Evolutionary conservation across 2,797 vertebrate species (phyloP), one percentile per base, ranked within the genome.

Genomic region (Catostomus latipinnis): DNA sequence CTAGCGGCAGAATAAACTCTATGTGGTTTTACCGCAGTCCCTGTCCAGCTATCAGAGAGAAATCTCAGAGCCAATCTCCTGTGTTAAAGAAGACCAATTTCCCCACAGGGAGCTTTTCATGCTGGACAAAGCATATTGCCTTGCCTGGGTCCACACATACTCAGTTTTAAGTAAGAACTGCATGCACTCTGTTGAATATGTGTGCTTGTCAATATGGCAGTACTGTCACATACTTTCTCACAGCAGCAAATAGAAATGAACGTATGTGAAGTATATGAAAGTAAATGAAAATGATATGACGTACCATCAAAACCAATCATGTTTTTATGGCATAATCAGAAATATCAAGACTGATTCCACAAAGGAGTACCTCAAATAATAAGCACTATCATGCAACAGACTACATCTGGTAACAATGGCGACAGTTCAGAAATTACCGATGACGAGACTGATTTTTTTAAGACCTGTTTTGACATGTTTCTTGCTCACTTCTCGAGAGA

Each of bases 1-100:
- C 67, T 71, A 80, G 72, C 45, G 75, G 69, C 82, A 67, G 81
- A 73, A 80, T 82, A 86, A 81, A 80, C 68, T 71, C 50, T 58
- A 14, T 70, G 71, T 73, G 76, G 75, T 82, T 81, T 77, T 71
- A 78, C 68, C n/a, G 10, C 50, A 46, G 76, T 80, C 63, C 71
- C 76, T 46, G 52, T 70, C 60, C 61, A 74, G 83, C 78, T 50
- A 71, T 83, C 82, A 72, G 22, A 48, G 62, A 49, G 69, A 71
- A 72, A 82, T 70, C 53, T 75, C 83, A 54, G 56, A 71, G 76
- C 83, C 82, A 82, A 79, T 76, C 81, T 83, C 80, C 79, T 10
- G 80, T 85, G 86, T 84, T 80, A 88, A 88, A 87, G 89, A 77
- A 82, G 90, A 90, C 86, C 84, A 74, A 91, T 45, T 53, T 87